Conservation (phyloP, 2,888 invertebrate species). For the Mystacides longicornis region DNA sequence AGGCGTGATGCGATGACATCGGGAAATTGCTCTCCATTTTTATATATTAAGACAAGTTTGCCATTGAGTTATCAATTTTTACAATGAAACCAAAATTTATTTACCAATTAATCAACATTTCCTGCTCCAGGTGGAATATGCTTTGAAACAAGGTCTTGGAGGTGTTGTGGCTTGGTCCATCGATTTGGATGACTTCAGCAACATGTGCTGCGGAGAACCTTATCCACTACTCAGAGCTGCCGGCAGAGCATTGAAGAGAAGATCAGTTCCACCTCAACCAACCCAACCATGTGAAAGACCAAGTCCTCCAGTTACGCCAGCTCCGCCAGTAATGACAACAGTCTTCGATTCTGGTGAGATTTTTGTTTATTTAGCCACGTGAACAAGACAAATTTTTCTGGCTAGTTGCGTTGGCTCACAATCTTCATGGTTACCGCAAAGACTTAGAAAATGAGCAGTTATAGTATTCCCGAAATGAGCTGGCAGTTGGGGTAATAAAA, state of each 20-base stretch:
- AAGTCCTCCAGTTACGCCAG: slow-evolving; percentile 63
- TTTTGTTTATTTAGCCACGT: not conserved
- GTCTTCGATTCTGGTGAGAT: slow-evolving; percentile 50
- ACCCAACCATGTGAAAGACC: slow-evolving; percentile 62
- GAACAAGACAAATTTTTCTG: not conserved
- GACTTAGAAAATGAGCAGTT: too few relatives aligned
- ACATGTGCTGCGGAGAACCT: slow-evolving; percentile 73
- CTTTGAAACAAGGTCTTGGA: slow-evolving; percentile 54
- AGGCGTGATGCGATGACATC: too few relatives aligned
- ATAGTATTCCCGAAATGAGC: too few relatives aligned
- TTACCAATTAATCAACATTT: too few relatives aligned
- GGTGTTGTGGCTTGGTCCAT: slow-evolving; percentile 85
- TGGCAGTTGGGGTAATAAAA: too few relatives aligned
- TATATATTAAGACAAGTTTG: too few relatives aligned
- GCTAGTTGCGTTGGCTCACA: too few relatives aligned
- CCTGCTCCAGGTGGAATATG: slow-evolving; percentile 13
- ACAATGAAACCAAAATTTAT: too few relatives aligned
- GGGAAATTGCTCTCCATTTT: too few relatives aligned
- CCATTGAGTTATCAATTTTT: too few relatives aligned
- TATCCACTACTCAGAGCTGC: slow-evolving; percentile 72
- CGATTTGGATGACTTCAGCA: slow-evolving; percentile 81
- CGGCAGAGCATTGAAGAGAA: slow-evolving; percentile 64
- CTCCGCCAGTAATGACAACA: slow-evolving; percentile 67
- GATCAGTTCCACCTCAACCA: slow-evolving; percentile 46
- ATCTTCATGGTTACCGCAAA: too few relatives aligned